These are phyloP conservation scores for Rotaria socialis DNA, from an alignment of 2,888 invertebrate genomes.

Conservation along the genomic window DNA sequence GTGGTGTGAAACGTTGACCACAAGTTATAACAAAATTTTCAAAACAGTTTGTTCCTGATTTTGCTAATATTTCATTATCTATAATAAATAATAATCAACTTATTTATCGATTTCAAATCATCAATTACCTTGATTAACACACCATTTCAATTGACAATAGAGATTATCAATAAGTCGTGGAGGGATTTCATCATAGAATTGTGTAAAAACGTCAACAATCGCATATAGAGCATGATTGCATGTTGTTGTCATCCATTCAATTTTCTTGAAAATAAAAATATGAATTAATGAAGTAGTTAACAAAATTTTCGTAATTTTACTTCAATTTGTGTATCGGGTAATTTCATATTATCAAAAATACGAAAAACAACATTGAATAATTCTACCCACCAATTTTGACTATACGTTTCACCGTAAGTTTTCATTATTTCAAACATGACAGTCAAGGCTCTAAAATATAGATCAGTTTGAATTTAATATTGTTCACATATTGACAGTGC, in stretches of 20 bases:
- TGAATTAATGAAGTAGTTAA: no score
- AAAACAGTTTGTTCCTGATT: conserved; percentile 86
- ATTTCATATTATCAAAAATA: conserved; percentile 97
- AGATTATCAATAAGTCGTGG: conserved; percentile 82
- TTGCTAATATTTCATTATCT: conserved; percentile 84
- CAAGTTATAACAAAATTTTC: conserved; percentile 97
- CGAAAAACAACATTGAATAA: conserved; percentile 88
- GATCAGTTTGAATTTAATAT: not conserved
- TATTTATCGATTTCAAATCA: not conserved
- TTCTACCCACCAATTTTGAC: conserved; percentile 96
- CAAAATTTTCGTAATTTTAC: conserved; percentile 52
- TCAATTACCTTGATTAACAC: conserved; percentile 65
- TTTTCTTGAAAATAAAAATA: conserved; percentile 66
- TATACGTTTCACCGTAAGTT: conserved; percentile 87
- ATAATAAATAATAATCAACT: not conserved
- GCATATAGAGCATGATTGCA: conserved; percentile 98
- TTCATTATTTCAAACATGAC: conserved; percentile 96
- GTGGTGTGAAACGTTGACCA: conserved; percentile 79
- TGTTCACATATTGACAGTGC: no score
- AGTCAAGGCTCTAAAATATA: conserved; percentile 59
- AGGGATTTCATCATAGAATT: conserved; percentile 87
- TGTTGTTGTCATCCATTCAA: conserved; percentile 99
- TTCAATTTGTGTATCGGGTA: conserved; percentile 87
- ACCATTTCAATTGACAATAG: conserved; percentile 88
- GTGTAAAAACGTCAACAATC: conserved; percentile 96